Conservation (phyloP, 2,888 invertebrate genomes). For the Rhogogaster chlorosoma region DNA sequence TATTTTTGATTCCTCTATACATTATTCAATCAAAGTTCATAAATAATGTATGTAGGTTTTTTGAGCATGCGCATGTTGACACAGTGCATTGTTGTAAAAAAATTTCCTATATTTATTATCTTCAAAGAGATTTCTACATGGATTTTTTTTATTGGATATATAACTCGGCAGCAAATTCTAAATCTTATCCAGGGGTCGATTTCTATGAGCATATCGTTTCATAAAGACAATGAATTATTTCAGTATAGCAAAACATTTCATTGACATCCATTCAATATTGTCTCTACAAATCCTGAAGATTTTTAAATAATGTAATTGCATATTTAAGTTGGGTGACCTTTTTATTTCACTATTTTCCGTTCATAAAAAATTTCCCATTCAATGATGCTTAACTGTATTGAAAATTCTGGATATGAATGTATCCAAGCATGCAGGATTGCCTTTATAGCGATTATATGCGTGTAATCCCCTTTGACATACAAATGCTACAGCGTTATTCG, state of each 20-base stretch:
- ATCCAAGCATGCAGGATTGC: not conserved
- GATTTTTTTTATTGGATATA: not conserved
- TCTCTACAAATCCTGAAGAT: not conserved
- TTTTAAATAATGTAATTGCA: not conserved
- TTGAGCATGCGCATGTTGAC: constrained; percentile 52
- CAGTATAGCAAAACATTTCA: not conserved
- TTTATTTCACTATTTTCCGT: not conserved
- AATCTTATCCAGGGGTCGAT: not conserved
- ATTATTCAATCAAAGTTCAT: constrained; percentile 57
- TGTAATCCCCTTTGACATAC: not conserved
- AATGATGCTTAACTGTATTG: not conserved
- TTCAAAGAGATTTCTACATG: not conserved
- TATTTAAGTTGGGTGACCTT: not conserved
- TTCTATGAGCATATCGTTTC: not conserved
- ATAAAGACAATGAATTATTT: not conserved
- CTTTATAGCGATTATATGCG: not conserved
- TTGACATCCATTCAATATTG: not conserved
- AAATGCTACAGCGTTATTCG: not conserved
- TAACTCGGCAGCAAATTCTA: not conserved
- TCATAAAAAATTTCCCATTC: not conserved
- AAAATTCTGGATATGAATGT: not conserved
- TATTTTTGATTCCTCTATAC: not conserved
- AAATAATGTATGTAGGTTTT: constrained; percentile 57
- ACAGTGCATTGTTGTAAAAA: constrained; percentile 20
- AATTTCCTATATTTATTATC: not conserved